These are phyloP conservation scores for Diachasma alloeum DNA, from an alignment of 1,140 invertebrate genomes.

Conservation along the genomic window DNA sequence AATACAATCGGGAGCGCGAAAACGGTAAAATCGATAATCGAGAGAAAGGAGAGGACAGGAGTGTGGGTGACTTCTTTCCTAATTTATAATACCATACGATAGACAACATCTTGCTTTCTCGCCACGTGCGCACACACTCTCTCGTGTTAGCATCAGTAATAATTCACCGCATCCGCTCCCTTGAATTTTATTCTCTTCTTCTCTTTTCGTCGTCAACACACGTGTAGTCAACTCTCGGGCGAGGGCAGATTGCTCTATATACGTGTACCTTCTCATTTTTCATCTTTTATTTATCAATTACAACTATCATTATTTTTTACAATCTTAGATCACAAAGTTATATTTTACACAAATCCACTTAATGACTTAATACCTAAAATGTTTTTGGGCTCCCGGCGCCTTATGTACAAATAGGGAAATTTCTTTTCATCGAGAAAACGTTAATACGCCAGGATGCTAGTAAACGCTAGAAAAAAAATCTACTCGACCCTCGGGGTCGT, in stretches of 20 bases:
- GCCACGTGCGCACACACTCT: not conserved
- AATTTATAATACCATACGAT: slow-evolving; percentile 34
- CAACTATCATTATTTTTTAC: slow-evolving; percentile 44
- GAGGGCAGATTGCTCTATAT: not conserved
- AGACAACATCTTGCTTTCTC: slow-evolving; percentile 30
- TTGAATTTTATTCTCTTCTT: not conserved
- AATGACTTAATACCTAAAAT: slow-evolving; percentile 9
- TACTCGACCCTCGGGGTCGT: not conserved
- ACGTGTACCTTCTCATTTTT: slow-evolving; percentile 2
- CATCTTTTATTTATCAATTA: slow-evolving; percentile 23
- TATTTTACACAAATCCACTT: slow-evolving; percentile 24
- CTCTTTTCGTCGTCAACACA: slow-evolving; percentile 42
- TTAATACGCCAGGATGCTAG: slow-evolving; percentile 1
- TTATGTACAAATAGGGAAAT: slow-evolving; percentile 25
- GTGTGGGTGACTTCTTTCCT: slow-evolving; percentile 17
- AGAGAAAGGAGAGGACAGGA: slow-evolving; percentile 31
- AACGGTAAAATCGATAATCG: not conserved
- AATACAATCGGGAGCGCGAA: not conserved
- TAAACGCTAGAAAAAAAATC: slow-evolving; percentile 4
- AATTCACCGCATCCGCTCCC: not conserved
- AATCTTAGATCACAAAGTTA: slow-evolving; percentile 60
- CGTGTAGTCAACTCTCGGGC: slow-evolving; percentile 1
- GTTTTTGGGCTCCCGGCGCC: slow-evolving; percentile 43
- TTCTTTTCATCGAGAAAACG: not conserved
- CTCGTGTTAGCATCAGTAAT: not conserved